phyloP scores from a whole-genome alignment of 2,113 vertebrate genomes.

The Cisticola juncidis region DNA sequence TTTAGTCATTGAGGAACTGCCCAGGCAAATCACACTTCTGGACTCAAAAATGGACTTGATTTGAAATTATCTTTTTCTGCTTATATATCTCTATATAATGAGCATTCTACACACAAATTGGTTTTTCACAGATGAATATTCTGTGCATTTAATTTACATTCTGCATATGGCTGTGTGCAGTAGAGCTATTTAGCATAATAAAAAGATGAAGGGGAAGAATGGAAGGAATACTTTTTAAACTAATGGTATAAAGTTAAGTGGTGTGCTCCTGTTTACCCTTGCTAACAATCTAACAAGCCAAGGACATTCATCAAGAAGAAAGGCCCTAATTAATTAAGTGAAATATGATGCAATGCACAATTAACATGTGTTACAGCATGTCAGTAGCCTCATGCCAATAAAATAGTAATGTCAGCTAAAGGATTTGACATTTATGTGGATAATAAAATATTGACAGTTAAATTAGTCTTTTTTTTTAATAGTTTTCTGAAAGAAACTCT shows the following conservation, averaged over 20 bases:
- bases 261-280: neutral
- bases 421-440: neutral
- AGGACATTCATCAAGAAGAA: constrained; percentile 1
- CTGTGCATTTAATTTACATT: neutral
- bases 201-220: neutral
- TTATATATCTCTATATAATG: neutral
- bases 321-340: neutral
- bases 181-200: neutral
- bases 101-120: neutral
- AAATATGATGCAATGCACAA: neutral
- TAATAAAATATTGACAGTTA: neutral
- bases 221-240: neutral
- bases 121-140: neutral
- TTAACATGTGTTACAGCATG: constrained; percentile 17
- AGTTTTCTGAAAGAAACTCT: neutral
- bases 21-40: neutral
- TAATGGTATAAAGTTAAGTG: neutral
- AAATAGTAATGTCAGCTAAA: neutral
- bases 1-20: neutral
- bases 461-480: neutral
- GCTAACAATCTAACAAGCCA: neutral
- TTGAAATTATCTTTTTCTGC: neutral
- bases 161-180: neutral
- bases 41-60: neutral
- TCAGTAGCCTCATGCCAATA: neutral